Evolutionary conservation across 2,888 invertebrate genomes (phyloP), one percentile per base, ranked within the genome.

Genomic region (Lumbricus terrestris): DNA sequence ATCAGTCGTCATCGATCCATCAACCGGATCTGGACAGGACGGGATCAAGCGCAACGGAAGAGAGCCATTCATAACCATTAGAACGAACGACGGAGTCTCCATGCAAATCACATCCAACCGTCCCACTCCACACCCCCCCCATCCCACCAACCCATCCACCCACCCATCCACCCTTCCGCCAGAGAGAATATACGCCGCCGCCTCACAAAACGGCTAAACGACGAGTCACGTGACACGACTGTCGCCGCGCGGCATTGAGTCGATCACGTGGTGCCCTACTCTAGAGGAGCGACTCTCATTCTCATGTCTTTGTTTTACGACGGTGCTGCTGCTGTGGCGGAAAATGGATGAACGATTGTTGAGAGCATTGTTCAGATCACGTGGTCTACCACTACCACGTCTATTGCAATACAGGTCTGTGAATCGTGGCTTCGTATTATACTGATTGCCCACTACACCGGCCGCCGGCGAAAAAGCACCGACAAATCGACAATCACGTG

Each of bases 1-100:
- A 85, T 85, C 85, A 85, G 85, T 35, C 85, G 85, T 85, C 85
- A 37, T 35, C 37, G 35, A 85, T 85, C 85, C 85, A 85, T 85
- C 85, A 85, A 85, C 35, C 8, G 85, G 35, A 85, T 35, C 85
- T 5, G 85, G 85, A 85, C 37, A 85, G 85, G 37, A 35, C 85
- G 85, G 85, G 85, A 85, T 85, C 85, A 85, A 37, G 85, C 35
- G 37, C 69, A 69, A 69, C 69, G 85, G 37, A 18, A 37, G 85
- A 85, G 35, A 85, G 20, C 35, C 85, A 85, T 85, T 37, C 85
- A 85, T 85, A 85, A 85, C 35, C 85, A 85, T 85, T 85, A 85
- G 85, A 34, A 37, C 85, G 85, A 23, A 34, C 85, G 34, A 85
- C 69, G 13, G 69, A 69, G 69, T 69, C 69, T 69, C 69, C 69